A percentile compares a stretch with the other conserved stretches of the same genome.
phyloP scores from a whole-genome alignment of 2,888 invertebrate species.

The Cerastoderma edule region DNA sequence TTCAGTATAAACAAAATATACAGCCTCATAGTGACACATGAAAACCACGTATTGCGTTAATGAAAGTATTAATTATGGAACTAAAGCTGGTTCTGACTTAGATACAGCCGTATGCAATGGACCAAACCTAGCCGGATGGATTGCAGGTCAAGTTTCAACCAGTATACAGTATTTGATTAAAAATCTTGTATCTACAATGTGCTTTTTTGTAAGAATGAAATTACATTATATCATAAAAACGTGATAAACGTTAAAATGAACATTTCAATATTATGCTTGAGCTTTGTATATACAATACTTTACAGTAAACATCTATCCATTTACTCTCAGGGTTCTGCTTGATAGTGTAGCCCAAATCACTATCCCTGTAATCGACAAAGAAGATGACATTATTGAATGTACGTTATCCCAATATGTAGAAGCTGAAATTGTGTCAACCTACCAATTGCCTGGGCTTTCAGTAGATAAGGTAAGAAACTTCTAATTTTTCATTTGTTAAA shows the following conservation, averaged over 20 bases:
- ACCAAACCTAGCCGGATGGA: too few relatives aligned
- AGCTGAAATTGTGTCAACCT: not conserved
- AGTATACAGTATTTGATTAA: not conserved
- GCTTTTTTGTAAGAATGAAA: not conserved
- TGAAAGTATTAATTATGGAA: too few relatives aligned
- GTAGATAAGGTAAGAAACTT: slow-evolving; percentile 2
- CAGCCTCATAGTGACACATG: not conserved
- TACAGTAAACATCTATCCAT: too few relatives aligned
- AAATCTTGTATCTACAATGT: not conserved
- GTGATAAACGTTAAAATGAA: not conserved
- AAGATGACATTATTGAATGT: not conserved
- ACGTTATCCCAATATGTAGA: not conserved
- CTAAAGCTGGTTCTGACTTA: too few relatives aligned
- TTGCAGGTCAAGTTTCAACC: too few relatives aligned
- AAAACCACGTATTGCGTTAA: too few relatives aligned
- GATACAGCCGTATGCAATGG: too few relatives aligned
- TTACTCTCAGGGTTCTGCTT: not conserved
- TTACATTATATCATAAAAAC: not conserved
- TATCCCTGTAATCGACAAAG: not conserved
- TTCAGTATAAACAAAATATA: not conserved
- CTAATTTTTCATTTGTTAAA: too few relatives aligned
- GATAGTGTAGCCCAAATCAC: not conserved
- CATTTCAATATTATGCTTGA: too few relatives aligned
- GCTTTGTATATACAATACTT: too few relatives aligned
- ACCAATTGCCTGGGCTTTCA: not conserved